phyloP scores from a whole-genome alignment of 2,888 invertebrate species.

The Poecilus cupreus region DNA sequence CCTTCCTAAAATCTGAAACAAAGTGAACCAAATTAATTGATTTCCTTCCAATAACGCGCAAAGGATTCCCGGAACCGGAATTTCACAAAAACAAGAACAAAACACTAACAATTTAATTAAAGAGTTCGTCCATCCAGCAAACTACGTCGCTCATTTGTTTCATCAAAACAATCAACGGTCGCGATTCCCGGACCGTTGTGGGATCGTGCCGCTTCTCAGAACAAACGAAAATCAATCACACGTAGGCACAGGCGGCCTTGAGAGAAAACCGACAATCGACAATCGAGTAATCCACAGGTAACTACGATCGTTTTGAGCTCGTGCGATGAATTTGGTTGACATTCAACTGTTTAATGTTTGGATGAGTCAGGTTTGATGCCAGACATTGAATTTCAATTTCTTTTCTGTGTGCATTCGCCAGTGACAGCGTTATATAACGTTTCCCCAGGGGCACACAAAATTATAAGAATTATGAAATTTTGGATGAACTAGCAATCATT shows the following conservation, averaged over 20 bases:
- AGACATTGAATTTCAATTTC: constrained; percentile 2
- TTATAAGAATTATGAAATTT: neutral
- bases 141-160: constrained; percentile 38
- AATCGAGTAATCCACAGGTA: neutral
- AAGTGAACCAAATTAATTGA: constrained; percentile 12
- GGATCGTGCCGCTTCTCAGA: constrained; percentile 13
- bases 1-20: neutral
- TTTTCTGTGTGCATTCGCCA: neutral
- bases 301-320: constrained; percentile 7
- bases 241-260: constrained; percentile 25
- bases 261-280: constrained; percentile 2
- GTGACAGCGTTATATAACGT: neutral
- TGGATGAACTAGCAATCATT: too few species aligned
- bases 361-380: constrained; percentile 14
- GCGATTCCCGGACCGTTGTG: neutral
- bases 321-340: constrained; percentile 14
- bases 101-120: constrained; percentile 43
- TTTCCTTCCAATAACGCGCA: constrained; percentile 28
- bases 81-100: constrained; percentile 38
- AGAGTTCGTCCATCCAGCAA: constrained; percentile 38
- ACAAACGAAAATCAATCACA: constrained; percentile 43
- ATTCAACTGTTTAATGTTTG: constrained; percentile 24
- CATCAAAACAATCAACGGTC: constrained; percentile 19
- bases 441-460: neutral
- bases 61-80: constrained; percentile 28